Evolutionary conservation across 2,888 invertebrate species (phyloP).

Genomic region (Orthosia incerta): DNA sequence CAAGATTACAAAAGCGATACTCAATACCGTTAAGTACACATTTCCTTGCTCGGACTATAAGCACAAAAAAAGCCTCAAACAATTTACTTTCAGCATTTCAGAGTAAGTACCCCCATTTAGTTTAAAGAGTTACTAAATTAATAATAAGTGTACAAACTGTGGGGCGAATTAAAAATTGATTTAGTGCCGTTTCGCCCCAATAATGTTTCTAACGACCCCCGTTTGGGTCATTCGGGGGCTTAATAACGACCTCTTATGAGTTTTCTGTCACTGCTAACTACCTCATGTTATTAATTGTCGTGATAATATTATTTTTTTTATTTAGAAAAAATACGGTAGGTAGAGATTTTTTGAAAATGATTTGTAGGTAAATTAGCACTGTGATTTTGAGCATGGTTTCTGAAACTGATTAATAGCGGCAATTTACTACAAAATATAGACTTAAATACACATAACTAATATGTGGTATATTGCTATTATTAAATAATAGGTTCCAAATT

Average conservation of each 20-base stretch:
- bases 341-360: conserved; percentile 1
- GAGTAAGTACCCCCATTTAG: conserved; percentile 48
- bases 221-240: conserved; percentile 76
- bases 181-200: conserved; percentile 76
- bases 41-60: neutral
- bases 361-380: conserved; percentile 6
- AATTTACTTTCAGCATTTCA: conserved; percentile 11
- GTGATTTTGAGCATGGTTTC: neutral
- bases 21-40: neutral
- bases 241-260: conserved; percentile 85
- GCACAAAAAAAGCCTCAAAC: neutral
- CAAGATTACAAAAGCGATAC: neutral
- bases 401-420: neutral
- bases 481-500: neutral
- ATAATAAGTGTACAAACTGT: conserved; percentile 56
- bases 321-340: conserved; percentile 26
- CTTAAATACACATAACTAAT: neutral
- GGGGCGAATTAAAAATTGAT: conserved; percentile 82
- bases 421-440: neutral
- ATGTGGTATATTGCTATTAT: neutral
- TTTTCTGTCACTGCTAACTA: conserved; percentile 66
- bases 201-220: conserved; percentile 77
- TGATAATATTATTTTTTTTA: conserved; percentile 50
- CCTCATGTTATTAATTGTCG: conserved; percentile 66
- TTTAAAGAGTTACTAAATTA: conserved; percentile 64